These are phyloP conservation scores for Rafetus swinhoei DNA, from an alignment of 2,113 vertebrate species.

Conservation along the genomic window DNA sequence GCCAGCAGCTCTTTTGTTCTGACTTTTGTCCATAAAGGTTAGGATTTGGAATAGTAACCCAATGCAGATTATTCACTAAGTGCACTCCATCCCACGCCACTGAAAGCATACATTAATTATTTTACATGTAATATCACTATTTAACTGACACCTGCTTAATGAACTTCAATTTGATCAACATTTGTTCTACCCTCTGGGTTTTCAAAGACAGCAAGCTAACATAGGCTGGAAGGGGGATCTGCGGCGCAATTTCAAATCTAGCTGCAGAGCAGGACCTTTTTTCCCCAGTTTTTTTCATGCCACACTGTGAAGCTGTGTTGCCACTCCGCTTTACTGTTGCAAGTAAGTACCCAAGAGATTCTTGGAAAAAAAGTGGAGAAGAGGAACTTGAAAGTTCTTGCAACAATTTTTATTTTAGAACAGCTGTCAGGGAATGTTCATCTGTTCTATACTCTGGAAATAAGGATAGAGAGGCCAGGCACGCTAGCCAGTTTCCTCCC, in stretches of 20 bases:
- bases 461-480: not conserved
- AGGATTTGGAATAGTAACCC: not conserved
- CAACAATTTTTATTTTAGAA: not conserved
- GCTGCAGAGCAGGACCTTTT: not conserved
- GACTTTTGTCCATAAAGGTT: not conserved
- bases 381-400: not conserved
- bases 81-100: not conserved
- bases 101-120: not conserved
- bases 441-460: not conserved
- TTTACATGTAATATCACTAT: not conserved
- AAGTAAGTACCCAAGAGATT: not conserved
- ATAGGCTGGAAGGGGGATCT: not conserved
- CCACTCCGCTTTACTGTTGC: not conserved
- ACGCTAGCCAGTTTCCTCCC: not conserved
- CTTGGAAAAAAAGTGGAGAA: not conserved
- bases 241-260: not conserved
- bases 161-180: not conserved
- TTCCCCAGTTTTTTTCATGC: not conserved
- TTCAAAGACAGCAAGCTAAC: not conserved
- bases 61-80: not conserved
- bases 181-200: accelerated
- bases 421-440: not conserved
- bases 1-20: not conserved
- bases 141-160: not conserved
- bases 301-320: not conserved